Percentiles rank a stretch among this genome's conserved stretches.
Conservation (phyloP, 2,888 invertebrate species). For the Apoda limacodes region DNA sequence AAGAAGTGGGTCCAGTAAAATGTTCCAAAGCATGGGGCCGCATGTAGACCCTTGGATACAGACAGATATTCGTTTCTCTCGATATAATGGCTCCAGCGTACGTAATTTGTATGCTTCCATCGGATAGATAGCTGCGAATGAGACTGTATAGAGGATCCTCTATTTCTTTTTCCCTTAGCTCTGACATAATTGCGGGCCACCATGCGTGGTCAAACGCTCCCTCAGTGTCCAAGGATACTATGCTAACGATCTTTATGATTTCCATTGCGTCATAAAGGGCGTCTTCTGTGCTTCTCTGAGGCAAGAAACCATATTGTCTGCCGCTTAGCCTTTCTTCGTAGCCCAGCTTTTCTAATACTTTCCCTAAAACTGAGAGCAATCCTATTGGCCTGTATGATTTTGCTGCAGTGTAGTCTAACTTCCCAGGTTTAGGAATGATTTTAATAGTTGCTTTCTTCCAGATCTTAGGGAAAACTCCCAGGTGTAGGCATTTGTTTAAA, state of each 20-base stretch:
- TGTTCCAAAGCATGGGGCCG: no score
- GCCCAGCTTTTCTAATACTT: constrained; percentile 15
- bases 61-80: constrained; percentile 10
- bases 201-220: no score
- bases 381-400: constrained; percentile 15
- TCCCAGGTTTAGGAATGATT: constrained; percentile 9
- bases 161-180: constrained; percentile 2
- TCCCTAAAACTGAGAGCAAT: constrained; percentile 12
- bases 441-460: constrained; percentile 8
- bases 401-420: constrained; percentile 6
- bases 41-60: no score
- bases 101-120: constrained; percentile 6
- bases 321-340: no score
- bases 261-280: constrained; percentile 6
- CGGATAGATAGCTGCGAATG: constrained; percentile 9
- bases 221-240: constrained; percentile 16
- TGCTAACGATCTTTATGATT: constrained; percentile 6
- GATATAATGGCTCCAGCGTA: constrained; percentile 9
- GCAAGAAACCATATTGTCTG: no score
- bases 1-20: no score
- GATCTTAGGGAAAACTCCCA: constrained; percentile 12
- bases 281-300: no score
- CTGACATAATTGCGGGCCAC: constrained; percentile 5
- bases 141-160: constrained; percentile 1
- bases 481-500: constrained; percentile 11